phyloP scores from a whole-genome alignment of 2,797 vertebrate species.

The Phrynocephalus guinanensis region DNA sequence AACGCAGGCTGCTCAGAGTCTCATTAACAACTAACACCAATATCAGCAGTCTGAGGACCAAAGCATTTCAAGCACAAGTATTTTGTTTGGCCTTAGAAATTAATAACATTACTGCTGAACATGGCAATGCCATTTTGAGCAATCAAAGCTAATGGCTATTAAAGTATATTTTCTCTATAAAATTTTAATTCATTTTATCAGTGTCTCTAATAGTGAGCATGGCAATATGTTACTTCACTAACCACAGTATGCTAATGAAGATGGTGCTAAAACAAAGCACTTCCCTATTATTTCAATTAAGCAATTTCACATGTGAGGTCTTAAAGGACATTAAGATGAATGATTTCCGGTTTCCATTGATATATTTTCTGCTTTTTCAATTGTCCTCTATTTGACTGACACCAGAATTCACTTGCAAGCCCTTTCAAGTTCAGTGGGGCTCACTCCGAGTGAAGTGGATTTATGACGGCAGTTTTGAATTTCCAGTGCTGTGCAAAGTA shows the following conservation, averaged over 20 bases:
- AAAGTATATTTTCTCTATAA: neutral
- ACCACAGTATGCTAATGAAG: neutral
- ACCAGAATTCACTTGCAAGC: neutral
- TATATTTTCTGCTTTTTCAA: neutral
- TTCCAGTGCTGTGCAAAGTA: neutral
- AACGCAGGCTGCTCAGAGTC: neutral
- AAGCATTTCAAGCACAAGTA: neutral
- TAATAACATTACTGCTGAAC: neutral
- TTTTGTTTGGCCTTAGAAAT: neutral
- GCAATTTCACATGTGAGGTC: neutral
- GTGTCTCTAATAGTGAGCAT: neutral
- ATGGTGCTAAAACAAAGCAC: neutral
- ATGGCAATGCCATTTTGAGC: neutral
- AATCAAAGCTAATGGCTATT: neutral
- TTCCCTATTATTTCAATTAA: neutral
- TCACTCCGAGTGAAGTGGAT: too few relatives aligned
- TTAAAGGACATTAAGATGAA: neutral
- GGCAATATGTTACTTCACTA: neutral
- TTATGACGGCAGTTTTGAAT: neutral
- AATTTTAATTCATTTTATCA: neutral
- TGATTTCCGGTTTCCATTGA: neutral
- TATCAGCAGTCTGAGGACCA: too few relatives aligned
- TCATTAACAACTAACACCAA: neutral
- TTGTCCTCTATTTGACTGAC: neutral
- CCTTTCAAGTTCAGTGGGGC: too few relatives aligned